These are phyloP conservation scores for Carposina sasakii DNA, from an alignment of 1,140 invertebrate genomes.

Conservation along the genomic window DNA sequence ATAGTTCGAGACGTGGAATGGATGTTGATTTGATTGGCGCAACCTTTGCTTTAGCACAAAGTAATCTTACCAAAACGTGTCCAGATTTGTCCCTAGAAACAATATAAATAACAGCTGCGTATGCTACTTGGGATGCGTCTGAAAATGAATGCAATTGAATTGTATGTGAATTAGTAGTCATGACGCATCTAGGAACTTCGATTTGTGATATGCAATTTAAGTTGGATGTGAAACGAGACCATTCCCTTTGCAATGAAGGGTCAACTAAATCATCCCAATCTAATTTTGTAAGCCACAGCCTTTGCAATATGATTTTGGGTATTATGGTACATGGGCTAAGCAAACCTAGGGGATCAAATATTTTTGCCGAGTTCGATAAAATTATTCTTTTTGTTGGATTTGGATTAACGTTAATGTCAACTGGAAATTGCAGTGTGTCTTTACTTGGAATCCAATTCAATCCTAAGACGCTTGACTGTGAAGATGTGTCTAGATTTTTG, in stretches of 20 bases:
- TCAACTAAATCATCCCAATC: constrained; percentile 31
- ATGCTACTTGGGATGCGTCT: constrained; percentile 19
- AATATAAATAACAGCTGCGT: constrained; percentile 14
- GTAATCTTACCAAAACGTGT: constrained; percentile 11
- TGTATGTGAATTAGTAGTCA: neutral
- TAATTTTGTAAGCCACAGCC: constrained; percentile 28
- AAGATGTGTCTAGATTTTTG: constrained; percentile 3
- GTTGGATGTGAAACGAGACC: neutral
- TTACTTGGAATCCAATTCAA: constrained; percentile 26
- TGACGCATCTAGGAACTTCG: constrained; percentile 20
- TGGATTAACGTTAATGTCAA: constrained; percentile 12
- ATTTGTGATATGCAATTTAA: constrained; percentile 14
- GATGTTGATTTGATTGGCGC: constrained; percentile 37
- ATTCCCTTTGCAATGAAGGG: constrained; percentile 4
- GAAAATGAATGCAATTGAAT: constrained; percentile 20
- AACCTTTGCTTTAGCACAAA: constrained; percentile 35
- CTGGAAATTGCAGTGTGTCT: constrained; percentile 26
- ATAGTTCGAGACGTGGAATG: constrained; percentile 29
- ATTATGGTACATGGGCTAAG: constrained; percentile 20
- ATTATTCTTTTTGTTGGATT: constrained; percentile 29
- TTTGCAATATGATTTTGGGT: constrained; percentile 30
- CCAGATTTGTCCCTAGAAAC: constrained; percentile 7
- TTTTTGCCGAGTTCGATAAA: constrained; percentile 27
- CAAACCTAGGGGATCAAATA: constrained; percentile 34
- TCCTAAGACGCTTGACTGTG: constrained; percentile 22